Conservation (phyloP, 2,113 vertebrate species). For the Engraulis encrasicolus region DNA sequence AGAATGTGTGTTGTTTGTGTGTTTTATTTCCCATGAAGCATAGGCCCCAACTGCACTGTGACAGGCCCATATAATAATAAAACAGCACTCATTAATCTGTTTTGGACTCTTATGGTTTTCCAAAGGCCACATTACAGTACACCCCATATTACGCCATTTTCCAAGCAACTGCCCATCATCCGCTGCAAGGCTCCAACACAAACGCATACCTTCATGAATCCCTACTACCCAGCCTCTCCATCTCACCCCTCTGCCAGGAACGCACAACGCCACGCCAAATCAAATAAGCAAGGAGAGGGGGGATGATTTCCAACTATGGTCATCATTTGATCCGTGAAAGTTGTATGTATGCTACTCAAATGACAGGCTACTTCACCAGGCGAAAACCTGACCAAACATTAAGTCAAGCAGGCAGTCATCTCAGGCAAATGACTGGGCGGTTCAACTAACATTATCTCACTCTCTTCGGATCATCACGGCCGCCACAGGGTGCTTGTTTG, state of each 20-base stretch:
- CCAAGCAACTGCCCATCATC: conserved; percentile 7
- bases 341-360: not conserved
- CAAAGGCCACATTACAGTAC: not conserved
- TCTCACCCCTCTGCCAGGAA: not conserved
- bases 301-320: not conserved
- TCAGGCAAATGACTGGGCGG: not conserved
- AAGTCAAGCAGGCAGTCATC: not conserved
- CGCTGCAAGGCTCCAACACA: not conserved
- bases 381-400: not conserved
- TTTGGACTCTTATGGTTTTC: not conserved
- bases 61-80: too few relatives aligned
- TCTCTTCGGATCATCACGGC: not conserved
- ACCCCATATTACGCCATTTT: not conserved
- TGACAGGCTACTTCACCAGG: not conserved
- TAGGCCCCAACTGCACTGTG: too few relatives aligned
- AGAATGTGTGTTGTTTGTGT: too few relatives aligned
- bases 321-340: not conserved
- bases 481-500: not conserved
- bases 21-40: too few relatives aligned
- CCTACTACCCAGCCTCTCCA: not conserved
- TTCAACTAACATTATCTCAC: not conserved
- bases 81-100: not conserved
- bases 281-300: not conserved
- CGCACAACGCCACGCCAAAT: not conserved
- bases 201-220: conserved; percentile 7